Conservation (phyloP, 2,797 vertebrate genomes). For the Leptoclinus maculatus region DNA sequence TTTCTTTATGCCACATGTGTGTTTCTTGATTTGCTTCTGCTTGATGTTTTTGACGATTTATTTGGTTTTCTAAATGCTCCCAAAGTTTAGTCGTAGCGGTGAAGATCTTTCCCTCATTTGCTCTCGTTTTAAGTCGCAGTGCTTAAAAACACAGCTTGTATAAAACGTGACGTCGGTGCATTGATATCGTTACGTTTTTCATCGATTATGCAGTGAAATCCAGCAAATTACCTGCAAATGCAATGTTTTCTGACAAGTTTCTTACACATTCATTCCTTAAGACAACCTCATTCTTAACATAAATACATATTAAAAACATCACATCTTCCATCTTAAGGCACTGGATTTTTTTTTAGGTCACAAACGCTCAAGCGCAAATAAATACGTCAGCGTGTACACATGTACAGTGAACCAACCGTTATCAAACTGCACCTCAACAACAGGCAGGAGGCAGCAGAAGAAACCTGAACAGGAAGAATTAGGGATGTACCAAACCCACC, state of each 20-base stretch:
- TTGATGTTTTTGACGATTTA: not conserved
- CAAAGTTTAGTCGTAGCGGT: not conserved
- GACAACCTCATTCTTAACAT: slow-evolving; percentile 3
- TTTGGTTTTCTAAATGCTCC: not conserved
- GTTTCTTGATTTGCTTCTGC: not conserved
- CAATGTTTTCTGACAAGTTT: not conserved
- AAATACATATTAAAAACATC: slow-evolving; percentile 27
- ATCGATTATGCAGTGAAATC: not conserved
- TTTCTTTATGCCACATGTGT: not conserved
- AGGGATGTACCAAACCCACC: not conserved
- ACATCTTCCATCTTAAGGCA: slow-evolving; percentile 8
- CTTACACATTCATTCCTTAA: not conserved
- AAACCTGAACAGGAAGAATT: not conserved
- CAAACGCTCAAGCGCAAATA: slow-evolving; percentile 28
- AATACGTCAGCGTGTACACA: not conserved
- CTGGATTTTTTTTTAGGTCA: not conserved
- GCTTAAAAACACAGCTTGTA: not conserved
- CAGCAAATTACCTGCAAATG: not conserved
- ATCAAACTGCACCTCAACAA: not conserved
- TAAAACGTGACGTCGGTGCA: slow-evolving; percentile 1
- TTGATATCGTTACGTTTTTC: not conserved
- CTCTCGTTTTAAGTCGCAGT: not conserved
- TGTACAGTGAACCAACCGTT: too few species aligned
- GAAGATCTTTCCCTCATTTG: not conserved
- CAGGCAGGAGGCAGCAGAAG: slow-evolving; percentile 19